A percentile compares a stretch with the other conserved stretches of the same genome.
phyloP scores from a whole-genome alignment of 2,888 invertebrate genomes.

The Folsomia manolachei region DNA sequence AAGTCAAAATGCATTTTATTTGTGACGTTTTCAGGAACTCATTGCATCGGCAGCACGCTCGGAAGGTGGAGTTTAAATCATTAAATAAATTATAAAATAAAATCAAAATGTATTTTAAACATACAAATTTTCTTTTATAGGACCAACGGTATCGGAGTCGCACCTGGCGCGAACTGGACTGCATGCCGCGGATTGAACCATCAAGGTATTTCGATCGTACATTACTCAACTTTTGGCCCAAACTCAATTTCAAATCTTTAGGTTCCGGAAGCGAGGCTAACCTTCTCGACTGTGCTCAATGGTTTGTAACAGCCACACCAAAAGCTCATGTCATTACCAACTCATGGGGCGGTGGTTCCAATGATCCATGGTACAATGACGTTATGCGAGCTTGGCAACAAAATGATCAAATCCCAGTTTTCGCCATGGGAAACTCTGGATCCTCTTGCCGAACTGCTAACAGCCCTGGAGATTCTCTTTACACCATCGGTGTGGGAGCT shows the following conservation, averaged over 20 bases:
- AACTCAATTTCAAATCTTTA: too few species aligned
- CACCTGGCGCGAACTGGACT: not conserved
- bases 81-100: too few species aligned
- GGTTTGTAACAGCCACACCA: not conserved
- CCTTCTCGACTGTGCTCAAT: not conserved
- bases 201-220: too few species aligned
- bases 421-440: slow-evolving; percentile 16
- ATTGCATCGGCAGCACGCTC: not conserved
- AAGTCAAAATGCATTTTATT: too few species aligned
- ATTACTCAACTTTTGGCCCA: too few species aligned
- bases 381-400: not conserved
- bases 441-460: slow-evolving; percentile 7
- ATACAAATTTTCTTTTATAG: too few species aligned
- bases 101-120: too few species aligned
- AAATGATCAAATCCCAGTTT: not conserved
- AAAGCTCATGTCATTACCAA: slow-evolving; percentile 4
- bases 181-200: not conserved
- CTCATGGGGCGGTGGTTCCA: slow-evolving; percentile 9
- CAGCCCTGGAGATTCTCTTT: slow-evolving; percentile 2
- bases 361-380: slow-evolving; percentile 2
- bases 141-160: not conserved
- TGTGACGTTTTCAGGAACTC: too few species aligned
- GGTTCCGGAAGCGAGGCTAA: not conserved
- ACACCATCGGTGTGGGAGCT: slow-evolving; percentile 22
- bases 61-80: too few species aligned